Conservation (phyloP, 2,888 invertebrate genomes). For the Drosophila trichaetosa region DNA sequence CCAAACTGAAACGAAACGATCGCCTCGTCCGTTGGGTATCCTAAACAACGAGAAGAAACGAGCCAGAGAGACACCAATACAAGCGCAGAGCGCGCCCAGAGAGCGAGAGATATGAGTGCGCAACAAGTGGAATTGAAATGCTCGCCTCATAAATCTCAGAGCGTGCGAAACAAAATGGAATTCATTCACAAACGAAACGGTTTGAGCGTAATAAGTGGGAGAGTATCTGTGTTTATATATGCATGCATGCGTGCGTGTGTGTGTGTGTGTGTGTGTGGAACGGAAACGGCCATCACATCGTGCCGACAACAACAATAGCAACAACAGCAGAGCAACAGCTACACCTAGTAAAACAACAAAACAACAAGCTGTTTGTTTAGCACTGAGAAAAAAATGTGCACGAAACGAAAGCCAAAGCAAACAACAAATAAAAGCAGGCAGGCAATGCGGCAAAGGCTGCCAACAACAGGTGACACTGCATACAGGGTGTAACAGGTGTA, state of each 20-base stretch:
- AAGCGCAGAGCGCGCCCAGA: constrained; percentile 23
- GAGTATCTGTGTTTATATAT: constrained; percentile 17
- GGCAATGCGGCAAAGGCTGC: constrained; percentile 26
- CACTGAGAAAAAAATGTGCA: constrained; percentile 53
- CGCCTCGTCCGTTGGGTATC: constrained; percentile 77
- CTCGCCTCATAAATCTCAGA: constrained; percentile 56
- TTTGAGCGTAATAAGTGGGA: constrained; percentile 30
- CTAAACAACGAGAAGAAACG: constrained; percentile 78
- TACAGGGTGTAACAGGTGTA: constrained; percentile 72
- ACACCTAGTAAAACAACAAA: constrained; percentile 74
- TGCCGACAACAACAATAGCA: constrained; percentile 71
- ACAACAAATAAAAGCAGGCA: constrained; percentile 58
- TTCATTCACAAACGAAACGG: constrained; percentile 78
- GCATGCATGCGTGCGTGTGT: constrained; percentile 9
- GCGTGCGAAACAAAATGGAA: constrained; percentile 68
- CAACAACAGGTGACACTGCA: constrained; percentile 67
- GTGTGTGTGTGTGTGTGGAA: constrained; percentile 60
- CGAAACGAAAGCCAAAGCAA: constrained; percentile 62
- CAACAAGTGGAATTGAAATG: constrained; percentile 66
- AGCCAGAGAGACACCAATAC: constrained; percentile 54
- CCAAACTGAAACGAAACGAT: constrained; percentile 84
- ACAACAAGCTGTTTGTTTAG: constrained; percentile 78
- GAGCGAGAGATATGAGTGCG: constrained; percentile 36
- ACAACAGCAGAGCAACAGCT: constrained; percentile 52
- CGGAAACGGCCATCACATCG: constrained; percentile 84